Percentiles rank a stretch among this genome's conserved stretches.
These are phyloP conservation scores for Bugula neritina DNA, from an alignment of 2,888 invertebrate genomes.

Conservation along the genomic window DNA sequence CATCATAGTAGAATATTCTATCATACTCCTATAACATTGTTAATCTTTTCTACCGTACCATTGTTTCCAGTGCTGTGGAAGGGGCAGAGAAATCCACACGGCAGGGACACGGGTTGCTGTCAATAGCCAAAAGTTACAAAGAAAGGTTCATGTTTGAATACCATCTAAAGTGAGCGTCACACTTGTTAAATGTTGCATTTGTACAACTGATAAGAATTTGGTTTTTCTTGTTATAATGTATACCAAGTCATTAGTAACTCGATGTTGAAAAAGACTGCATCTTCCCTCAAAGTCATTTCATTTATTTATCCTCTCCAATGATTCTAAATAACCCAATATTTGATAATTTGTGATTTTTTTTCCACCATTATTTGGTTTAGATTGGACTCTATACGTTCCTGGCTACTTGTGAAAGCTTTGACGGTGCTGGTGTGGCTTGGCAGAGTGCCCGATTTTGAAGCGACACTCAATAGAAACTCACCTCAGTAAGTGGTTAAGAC, in stretches of 20 bases:
- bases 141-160: slow-evolving; percentile 2
- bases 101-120: neutral
- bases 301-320: no score
- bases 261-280: no score
- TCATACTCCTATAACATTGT: no score
- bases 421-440: slow-evolving; percentile 39
- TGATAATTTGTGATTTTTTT: no score
- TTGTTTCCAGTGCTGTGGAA: slow-evolving; percentile 20
- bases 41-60: no score
- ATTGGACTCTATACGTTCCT: slow-evolving; percentile 25
- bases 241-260: no score
- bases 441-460: slow-evolving; percentile 37
- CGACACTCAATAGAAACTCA: slow-evolving; percentile 33
- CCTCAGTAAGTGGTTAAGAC: slow-evolving; percentile 17
- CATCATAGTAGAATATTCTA: no score
- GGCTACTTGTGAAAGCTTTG: slow-evolving; percentile 36
- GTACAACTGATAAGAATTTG: no score
- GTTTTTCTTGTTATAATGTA: no score
- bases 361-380: neutral
- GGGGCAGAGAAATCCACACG: neutral
- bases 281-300: no score
- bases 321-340: no score
- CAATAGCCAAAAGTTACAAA: neutral
- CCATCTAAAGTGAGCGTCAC: neutral
- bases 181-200: neutral